Base-by-base conservation (phyloP, 2,113 vertebrate genomes). In the Crotophaga sulcirostris region DNA sequence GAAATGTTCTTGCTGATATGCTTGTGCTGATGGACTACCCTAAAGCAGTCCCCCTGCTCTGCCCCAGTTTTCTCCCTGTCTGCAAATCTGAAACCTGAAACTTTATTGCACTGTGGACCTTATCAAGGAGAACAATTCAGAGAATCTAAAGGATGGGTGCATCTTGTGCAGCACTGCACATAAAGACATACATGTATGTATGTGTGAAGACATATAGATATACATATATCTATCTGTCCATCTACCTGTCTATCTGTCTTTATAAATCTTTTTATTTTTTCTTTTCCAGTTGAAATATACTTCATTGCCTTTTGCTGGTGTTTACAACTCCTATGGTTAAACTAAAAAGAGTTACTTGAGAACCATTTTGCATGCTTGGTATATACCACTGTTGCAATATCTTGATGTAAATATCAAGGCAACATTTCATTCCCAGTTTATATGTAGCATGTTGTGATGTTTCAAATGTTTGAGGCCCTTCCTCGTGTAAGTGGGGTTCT, bases 391-490 rank as follows among this genome's bases (percentile, higher is more conserved):
- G 9, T 67, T 90, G 58, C 34, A 44, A 34, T 91, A 23, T 82
- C 91, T 84, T 94, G 81, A 89, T 95, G 82, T 96, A 97, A 97
- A 94, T 96, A 95, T 78, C 52, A 33, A 87, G 91, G 89, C 78
- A 96, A 62, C 70, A 88, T 93, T 97, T 97, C 64, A 83, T 19
- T 94, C 77, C 36, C 55, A 89, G 84, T 91, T 93, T 93, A 68
- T 96, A 64, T 85, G 72, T 87, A 85, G 72, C 86, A 86, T 92
- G 84, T 94, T 96, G 80, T 95, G 87, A 79, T 96, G 42, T 96
- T 97, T 97, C 94, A 94, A 90, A 93, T 92, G 36, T 96, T 83
- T 96, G 83, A 97, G 79, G 77, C 73, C 95, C 56, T 97, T 85
- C 88, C 89, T 96, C 93, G 49, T 96, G 45, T 85, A 87, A 97